A percentile compares a stretch with the other conserved stretches of the same genome.
phyloP scores from a whole-genome alignment of 53 echinoderm and acorn worm species.

The Zoroaster sp. region DNA sequence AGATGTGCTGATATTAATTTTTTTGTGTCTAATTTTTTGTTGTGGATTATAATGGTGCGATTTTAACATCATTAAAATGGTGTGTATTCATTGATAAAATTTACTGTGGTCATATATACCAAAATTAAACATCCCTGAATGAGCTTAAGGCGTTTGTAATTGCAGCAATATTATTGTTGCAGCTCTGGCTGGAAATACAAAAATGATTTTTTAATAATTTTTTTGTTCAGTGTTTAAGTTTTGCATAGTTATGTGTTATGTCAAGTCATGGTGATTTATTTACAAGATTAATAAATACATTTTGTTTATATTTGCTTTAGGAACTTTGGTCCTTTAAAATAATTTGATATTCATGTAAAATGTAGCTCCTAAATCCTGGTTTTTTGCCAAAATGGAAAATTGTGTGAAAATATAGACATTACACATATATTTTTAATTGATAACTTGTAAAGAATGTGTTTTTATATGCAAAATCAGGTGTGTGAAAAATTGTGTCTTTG shows the following conservation, averaged over 20 bases:
- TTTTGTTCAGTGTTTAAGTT: neutral
- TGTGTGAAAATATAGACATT: neutral
- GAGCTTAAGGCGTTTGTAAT: neutral
- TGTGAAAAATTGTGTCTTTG: conserved; percentile 32
- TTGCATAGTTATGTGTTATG: neutral
- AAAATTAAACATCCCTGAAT: neutral
- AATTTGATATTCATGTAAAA: neutral
- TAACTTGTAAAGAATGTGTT: conserved; percentile 20
- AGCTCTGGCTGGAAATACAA: neutral
- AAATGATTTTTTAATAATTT: neutral
- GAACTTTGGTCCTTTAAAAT: neutral
- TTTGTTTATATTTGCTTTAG: neutral
- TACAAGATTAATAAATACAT: neutral
- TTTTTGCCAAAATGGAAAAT: neutral
- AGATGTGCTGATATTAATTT: conserved; percentile 45
- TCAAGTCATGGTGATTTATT: neutral
- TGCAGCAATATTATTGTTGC: neutral
- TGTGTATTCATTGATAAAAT: conserved; percentile 17
- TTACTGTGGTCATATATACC: neutral
- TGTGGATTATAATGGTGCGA: conserved; percentile 30
- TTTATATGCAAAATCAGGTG: conserved; percentile 49
- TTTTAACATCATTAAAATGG: conserved; percentile 7
- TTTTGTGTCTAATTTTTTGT: neutral
- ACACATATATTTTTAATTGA: conserved; percentile 25
- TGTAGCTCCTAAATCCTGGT: neutral